Percentiles rank a stretch among this genome's conserved stretches.
These are phyloP conservation scores for Petrophora chlorosata DNA, from an alignment of 2,888 invertebrate species.

Conservation along the genomic window DNA sequence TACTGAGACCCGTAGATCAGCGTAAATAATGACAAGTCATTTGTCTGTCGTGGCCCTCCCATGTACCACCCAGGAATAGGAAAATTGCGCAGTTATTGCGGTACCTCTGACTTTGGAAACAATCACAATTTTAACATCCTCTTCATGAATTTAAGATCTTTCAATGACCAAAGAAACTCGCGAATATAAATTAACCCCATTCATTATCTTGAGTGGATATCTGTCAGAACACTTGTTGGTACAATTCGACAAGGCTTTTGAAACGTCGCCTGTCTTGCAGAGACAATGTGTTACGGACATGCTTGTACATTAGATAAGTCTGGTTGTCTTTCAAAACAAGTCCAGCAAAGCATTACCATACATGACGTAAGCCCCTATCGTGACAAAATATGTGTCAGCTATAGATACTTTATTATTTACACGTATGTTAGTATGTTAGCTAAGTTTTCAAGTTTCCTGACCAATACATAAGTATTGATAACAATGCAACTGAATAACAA, in stretches of 20 bases:
- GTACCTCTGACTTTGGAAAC: conserved; percentile 22
- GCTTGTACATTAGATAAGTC: conserved; percentile 61
- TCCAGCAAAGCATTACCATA: conserved; percentile 45
- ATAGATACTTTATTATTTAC: conserved; percentile 43
- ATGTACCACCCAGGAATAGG: conserved; percentile 29
- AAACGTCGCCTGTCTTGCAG: conserved; percentile 42
- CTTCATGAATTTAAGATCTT: conserved; percentile 25
- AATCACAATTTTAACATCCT: conserved; percentile 35
- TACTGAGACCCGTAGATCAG: conserved; percentile 48
- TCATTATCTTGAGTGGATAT: conserved; percentile 22
- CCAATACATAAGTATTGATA: conserved; percentile 36
- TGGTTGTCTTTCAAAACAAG: conserved; percentile 55
- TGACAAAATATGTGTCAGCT: conserved; percentile 46
- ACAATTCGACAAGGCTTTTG: conserved; percentile 47
- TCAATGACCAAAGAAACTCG: conserved; percentile 1
- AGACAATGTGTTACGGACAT: conserved; percentile 67
- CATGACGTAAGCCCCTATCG: conserved; percentile 58
- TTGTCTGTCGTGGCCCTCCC: conserved; percentile 42
- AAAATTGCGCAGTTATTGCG: conserved; percentile 35
- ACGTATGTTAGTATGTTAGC: conserved; percentile 44
- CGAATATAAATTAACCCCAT: conserved; percentile 10
- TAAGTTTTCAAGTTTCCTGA: conserved; percentile 47
- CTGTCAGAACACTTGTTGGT: conserved; percentile 27
- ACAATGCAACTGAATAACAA: conserved; percentile 10
- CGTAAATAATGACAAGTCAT: conserved; percentile 67